Evolutionary conservation across 2,797 vertebrate species (phyloP), one percentile per base, ranked within the genome.

Genomic region (Danio tinwini): DNA sequence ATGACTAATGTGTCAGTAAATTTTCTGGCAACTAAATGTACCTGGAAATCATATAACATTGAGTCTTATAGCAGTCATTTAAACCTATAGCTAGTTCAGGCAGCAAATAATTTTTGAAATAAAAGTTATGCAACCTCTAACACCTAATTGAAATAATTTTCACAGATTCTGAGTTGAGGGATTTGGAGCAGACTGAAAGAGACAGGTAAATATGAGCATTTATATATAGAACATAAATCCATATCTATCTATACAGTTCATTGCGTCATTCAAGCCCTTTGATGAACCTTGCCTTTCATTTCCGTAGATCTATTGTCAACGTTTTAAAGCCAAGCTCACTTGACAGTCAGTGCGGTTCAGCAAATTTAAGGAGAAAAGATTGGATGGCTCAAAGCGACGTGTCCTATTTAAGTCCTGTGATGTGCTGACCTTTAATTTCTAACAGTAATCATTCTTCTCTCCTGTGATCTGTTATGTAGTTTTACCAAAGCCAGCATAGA

Each of bases 401-500:
- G 45, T 62, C 19, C 42, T 61, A 5, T 73, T 73, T 47, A 61
- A 29, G 1, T 59, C 61, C 1, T 47, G 50, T 13, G 40, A 55
- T 37, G 37, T 5, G 42, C 52, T 1, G 0, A 42, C 37, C 7
- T 62, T 12, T 17, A 50, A 44, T 29, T 16, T 29, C 53, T 1
- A 67, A 16, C 14, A 12, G n/a, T 65, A 5, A n/a, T 29, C 49
- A 21, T 58, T 5, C 53, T 49, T 52, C 21, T 62, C 39, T 61
- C 42, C 4, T 63, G n/a, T 76, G 39, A 6, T 16, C 9, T 69
- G 52, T 74, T 58, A 10, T 40, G 16, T 45, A 77, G 72, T 85
- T 68, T 83, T 91, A 87, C 42, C 86, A 94, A 84, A 17, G 88
- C 90, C 14, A 89, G 90, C 61, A 83, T 99, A 39, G 91, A 89